Evolutionary conservation across 2,113 vertebrate species (phyloP).

Genomic region (Leucopsar rothschildi): DNA sequence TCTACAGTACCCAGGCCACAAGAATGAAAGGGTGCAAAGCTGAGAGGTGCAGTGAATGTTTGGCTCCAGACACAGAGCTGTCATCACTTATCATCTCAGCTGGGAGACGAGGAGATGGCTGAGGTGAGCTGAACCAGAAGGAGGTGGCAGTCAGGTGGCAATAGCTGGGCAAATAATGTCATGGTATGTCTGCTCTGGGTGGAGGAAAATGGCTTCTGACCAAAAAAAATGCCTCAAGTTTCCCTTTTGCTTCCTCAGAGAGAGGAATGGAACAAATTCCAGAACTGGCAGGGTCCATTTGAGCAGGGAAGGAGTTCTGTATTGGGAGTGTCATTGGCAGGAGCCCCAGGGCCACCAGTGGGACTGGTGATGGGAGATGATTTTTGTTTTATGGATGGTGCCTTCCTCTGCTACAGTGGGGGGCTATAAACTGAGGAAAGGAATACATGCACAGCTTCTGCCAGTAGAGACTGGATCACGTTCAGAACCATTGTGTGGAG

Average conservation of each 20-base stretch:
- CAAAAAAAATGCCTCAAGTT: background rate
- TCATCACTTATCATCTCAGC: background rate
- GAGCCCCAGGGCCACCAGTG: background rate
- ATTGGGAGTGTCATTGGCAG: background rate
- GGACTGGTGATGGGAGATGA: background rate
- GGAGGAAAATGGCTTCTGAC: background rate
- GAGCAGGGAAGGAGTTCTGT: background rate
- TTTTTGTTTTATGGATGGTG: background rate
- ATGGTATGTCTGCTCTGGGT: background rate
- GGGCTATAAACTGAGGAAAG: background rate
- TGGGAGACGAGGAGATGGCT: background rate
- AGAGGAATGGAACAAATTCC: background rate
- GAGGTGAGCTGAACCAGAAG: background rate
- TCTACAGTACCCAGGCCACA: background rate
- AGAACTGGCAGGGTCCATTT: accelerated
- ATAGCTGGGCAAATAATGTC: background rate
- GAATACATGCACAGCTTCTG: background rate
- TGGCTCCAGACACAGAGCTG: background rate
- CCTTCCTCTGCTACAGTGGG: background rate
- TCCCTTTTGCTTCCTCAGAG: background rate
- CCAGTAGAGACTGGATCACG: accelerated
- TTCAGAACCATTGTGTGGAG: background rate
- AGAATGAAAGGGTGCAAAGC: background rate
- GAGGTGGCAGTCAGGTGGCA: background rate
- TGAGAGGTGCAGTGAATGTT: background rate